These are phyloP conservation scores for Alcedo quadribrachys DNA, from an alignment of 2,797 vertebrate species.

Conservation along the genomic window DNA sequence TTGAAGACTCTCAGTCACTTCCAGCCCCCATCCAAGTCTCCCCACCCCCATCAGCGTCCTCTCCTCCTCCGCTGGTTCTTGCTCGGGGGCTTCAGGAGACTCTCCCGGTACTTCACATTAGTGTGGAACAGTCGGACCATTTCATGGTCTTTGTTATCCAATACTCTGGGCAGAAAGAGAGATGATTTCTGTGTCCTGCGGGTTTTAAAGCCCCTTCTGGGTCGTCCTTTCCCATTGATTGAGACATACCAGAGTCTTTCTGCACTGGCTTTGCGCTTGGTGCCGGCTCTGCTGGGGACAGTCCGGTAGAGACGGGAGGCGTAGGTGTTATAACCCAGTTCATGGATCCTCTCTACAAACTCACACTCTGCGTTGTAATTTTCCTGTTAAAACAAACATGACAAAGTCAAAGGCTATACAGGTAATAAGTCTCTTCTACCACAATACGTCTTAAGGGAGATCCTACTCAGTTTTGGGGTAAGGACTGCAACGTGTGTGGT, in stretches of 20 bases:
- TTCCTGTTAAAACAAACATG: constrained; percentile 78
- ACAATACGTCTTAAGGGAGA: background rate
- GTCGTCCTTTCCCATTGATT: constrained; percentile 95
- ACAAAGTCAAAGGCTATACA: background rate
- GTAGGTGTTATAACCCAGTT: constrained; percentile 95
- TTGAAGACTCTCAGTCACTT: background rate
- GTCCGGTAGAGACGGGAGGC: constrained; percentile 90
- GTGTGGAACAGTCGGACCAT: constrained; percentile 86
- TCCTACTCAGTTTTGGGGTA: background rate
- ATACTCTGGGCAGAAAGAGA: constrained; percentile 92
- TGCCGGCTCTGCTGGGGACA: constrained; percentile 74
- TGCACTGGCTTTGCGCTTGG: constrained; percentile 79
- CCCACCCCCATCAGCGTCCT: constrained; percentile 38
- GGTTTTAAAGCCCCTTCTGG: constrained; percentile 92
- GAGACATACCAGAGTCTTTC: constrained; percentile 96
- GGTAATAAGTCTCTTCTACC: background rate
- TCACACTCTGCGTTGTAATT: constrained; percentile 92
- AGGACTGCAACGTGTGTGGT: accelerated
- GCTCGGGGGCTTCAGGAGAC: constrained; percentile 8
- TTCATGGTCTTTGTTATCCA: constrained; percentile 94
- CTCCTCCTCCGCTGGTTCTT: constrained; percentile 75
- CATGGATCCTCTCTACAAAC: constrained; percentile 96
- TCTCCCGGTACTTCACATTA: constrained; percentile 62
- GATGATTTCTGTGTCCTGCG: constrained; percentile 95
- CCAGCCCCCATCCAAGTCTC: background rate